A percentile compares a stretch with the other conserved stretches of the same genome.
phyloP scores from a whole-genome alignment of 2,888 invertebrate genomes.

The Calameuta filiformis region DNA sequence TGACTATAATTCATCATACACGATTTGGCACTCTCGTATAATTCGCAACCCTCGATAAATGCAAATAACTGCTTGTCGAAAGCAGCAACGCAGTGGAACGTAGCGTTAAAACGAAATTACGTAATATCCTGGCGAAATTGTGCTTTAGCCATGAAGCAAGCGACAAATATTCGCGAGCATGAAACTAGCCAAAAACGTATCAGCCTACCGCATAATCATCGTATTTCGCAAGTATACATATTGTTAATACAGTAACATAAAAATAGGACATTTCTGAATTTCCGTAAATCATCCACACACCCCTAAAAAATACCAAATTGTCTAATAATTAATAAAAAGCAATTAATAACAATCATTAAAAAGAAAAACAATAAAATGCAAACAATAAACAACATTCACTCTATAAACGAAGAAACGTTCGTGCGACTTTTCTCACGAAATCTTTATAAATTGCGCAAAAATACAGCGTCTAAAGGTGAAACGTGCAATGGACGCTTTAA shows the following conservation, averaged over 20 bases:
- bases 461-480: slow-evolving; percentile 35
- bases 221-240: background rate
- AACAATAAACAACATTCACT: background rate
- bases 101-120: background rate
- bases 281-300: background rate
- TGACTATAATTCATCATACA: background rate
- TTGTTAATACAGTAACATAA: no score
- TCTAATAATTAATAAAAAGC: background rate
- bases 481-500: slow-evolving; percentile 61
- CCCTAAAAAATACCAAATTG: background rate
- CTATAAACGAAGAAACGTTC: background rate
- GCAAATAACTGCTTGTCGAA: background rate
- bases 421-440: slow-evolving; percentile 21
- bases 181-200: background rate
- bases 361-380: background rate
- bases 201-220: background rate
- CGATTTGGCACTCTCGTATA: background rate
- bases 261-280: background rate
- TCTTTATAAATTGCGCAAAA: slow-evolving; percentile 42
- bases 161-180: background rate
- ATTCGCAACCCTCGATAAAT: background rate
- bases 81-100: background rate
- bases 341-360: background rate
- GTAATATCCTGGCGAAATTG: background rate
- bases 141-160: background rate